Conservation (phyloP, 2,113 vertebrate species). For the Seriola dumerili region DNA sequence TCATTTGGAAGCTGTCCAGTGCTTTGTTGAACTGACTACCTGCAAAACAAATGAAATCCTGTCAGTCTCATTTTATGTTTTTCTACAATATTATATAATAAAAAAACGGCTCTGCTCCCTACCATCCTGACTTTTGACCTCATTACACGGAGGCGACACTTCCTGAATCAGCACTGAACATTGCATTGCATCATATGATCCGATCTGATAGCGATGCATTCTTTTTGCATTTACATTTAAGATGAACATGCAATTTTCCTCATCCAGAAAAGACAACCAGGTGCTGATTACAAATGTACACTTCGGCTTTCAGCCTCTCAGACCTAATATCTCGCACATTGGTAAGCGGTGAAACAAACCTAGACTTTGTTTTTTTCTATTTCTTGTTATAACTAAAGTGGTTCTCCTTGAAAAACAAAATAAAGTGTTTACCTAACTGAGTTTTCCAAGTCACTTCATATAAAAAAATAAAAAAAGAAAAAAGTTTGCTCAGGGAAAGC, state of each 20-base stretch:
- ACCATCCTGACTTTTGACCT: too few relatives aligned
- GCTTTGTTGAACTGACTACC: too few relatives aligned
- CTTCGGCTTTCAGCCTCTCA: neutral
- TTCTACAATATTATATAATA: too few relatives aligned
- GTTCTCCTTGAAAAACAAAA: neutral
- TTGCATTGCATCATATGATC: too few relatives aligned
- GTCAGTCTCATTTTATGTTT: too few relatives aligned
- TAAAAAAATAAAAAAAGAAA: neutral
- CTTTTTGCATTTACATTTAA: neutral
- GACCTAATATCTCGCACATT: neutral
- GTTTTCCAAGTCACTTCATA: conserved; percentile 4
- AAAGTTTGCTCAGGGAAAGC: conserved; percentile 12
- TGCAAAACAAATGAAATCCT: too few relatives aligned
- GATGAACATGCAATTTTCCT: neutral
- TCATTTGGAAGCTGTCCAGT: too few relatives aligned
- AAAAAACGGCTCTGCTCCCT: too few relatives aligned
- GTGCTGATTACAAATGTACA: neutral
- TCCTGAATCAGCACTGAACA: neutral
- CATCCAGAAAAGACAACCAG: neutral
- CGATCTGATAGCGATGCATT: neutral
- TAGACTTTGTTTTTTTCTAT: neutral
- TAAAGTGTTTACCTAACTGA: conserved; percentile 10
- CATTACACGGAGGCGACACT: too few relatives aligned
- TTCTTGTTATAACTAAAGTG: neutral
- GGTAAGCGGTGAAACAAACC: neutral